Evolutionary conservation across 2,113 vertebrate species (phyloP).

Genomic region (Elephantulus edwardii): DNA sequence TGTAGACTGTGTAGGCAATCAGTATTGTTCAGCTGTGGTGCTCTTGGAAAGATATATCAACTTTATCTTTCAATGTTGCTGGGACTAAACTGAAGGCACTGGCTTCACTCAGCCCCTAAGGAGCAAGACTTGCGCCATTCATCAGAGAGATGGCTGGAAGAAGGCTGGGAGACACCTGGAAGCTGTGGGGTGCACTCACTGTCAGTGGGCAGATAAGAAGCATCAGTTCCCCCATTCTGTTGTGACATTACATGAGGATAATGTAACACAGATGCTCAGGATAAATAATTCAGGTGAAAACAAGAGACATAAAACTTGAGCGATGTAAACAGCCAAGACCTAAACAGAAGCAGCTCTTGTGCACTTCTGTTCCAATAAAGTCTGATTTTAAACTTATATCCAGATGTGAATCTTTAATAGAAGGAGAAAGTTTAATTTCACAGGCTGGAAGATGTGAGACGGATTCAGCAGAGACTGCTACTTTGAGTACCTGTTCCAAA

Average conservation of each 20-base stretch:
- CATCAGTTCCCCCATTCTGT: conserved; percentile 22
- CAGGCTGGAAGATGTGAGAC: not conserved
- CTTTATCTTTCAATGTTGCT: conserved; percentile 21
- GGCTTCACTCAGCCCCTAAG: not conserved
- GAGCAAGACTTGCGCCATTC: not conserved
- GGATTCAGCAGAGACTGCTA: not conserved
- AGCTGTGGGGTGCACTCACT: not conserved
- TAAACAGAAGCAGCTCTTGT: conserved; percentile 27
- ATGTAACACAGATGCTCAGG: conserved; percentile 68
- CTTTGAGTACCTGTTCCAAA: conserved; percentile 46
- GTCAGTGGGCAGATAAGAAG: not conserved
- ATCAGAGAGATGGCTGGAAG: not conserved
- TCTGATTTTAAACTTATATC: conserved; percentile 71
- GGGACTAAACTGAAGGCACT: not conserved
- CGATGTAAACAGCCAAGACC: conserved; percentile 60
- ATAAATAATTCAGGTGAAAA: conserved; percentile 82
- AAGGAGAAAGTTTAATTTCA: conserved; percentile 8
- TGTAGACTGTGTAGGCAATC: not conserved
- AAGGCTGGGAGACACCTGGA: conserved; percentile 51
- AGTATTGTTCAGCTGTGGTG: not conserved
- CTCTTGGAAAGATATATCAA: not conserved
- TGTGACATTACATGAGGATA: conserved; percentile 69
- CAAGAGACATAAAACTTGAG: conserved; percentile 61
- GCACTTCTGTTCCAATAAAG: conserved; percentile 52
- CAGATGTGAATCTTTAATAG: conserved; percentile 77